Conservation (phyloP, 2,888 invertebrate genomes). For the Siphonodentalium dalli region DNA sequence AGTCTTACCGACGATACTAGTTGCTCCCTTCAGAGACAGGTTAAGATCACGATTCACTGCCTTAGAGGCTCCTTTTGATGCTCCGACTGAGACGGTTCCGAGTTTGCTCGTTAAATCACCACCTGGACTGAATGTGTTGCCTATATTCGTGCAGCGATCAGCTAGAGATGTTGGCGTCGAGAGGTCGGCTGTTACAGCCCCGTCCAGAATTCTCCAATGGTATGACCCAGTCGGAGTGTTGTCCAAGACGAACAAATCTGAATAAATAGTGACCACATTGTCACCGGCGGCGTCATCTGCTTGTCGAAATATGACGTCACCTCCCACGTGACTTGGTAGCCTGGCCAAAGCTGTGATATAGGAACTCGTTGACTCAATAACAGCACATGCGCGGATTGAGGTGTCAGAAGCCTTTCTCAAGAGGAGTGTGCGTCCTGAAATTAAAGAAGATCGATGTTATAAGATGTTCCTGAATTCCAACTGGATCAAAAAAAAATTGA, state of each 20-base stretch:
- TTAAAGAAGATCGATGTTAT: not conserved
- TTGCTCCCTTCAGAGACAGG: conserved; percentile 34
- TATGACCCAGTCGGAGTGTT: conserved; percentile 20
- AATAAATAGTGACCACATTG: conserved; percentile 32
- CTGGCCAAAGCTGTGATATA: conserved; percentile 37
- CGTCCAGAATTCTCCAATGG: not conserved
- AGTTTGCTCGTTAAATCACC: conserved; percentile 43
- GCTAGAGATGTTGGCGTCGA: not conserved
- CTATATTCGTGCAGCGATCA: conserved; percentile 21
- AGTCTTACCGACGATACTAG: conserved; percentile 36
- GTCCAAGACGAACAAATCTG: conserved; percentile 29
- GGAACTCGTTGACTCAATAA: conserved; percentile 31
- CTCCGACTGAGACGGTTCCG: conserved; percentile 32
- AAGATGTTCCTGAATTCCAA: not conserved
- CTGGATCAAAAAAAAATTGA: not conserved
- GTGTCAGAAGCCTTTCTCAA: conserved; percentile 8
- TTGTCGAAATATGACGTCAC: conserved; percentile 40
- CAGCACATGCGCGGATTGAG: conserved; percentile 31
- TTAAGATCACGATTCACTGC: conserved; percentile 34
- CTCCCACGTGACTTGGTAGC: conserved; percentile 34
- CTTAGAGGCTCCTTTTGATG: conserved; percentile 10
- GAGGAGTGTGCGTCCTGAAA: conserved; percentile 37
- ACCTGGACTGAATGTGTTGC: conserved; percentile 32
- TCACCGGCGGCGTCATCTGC: conserved; percentile 18
- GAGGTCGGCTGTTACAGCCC: not conserved